These are phyloP conservation scores for Rallus crepitans DNA, from an alignment of 2,797 vertebrate species.

Conservation along the genomic window DNA sequence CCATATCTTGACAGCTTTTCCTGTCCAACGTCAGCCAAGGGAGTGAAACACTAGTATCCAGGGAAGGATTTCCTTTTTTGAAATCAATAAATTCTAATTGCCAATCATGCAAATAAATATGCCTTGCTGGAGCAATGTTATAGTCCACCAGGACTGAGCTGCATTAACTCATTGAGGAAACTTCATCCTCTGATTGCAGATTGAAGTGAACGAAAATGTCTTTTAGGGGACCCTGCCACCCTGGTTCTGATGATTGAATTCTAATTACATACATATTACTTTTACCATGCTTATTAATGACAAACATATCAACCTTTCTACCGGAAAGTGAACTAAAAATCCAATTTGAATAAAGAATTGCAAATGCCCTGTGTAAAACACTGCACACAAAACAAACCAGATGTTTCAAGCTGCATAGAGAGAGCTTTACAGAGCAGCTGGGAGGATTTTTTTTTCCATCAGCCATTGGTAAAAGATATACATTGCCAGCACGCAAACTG, in stretches of 20 bases:
- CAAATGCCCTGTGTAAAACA: constrained; percentile 61
- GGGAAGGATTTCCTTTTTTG: constrained; percentile 71
- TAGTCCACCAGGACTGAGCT: constrained; percentile 33
- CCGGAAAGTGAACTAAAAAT: constrained; percentile 80
- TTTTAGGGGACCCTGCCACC: not conserved
- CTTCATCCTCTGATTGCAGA: constrained; percentile 27
- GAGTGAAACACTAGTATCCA: constrained; percentile 54
- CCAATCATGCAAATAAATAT: constrained; percentile 73
- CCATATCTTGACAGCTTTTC: constrained; percentile 65
- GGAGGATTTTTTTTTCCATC: constrained; percentile 75
- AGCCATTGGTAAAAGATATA: constrained; percentile 73
- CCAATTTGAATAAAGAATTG: constrained; percentile 83
- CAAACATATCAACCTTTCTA: constrained; percentile 61
- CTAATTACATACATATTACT: constrained; percentile 44
- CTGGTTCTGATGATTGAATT: constrained; percentile 23
- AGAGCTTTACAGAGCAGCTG: constrained; percentile 76
- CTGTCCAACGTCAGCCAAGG: constrained; percentile 36
- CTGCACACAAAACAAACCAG: constrained; percentile 79
- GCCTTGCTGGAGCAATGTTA: constrained; percentile 48
- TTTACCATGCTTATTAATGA: constrained; percentile 62
- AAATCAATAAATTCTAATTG: constrained; percentile 75
- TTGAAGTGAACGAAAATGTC: constrained; percentile 25
- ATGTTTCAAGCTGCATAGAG: constrained; percentile 77
- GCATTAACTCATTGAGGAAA: constrained; percentile 40
- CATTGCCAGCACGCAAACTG: constrained; percentile 53